Conservation (phyloP, 1,140 invertebrate genomes). For the Eueides isabella region DNA sequence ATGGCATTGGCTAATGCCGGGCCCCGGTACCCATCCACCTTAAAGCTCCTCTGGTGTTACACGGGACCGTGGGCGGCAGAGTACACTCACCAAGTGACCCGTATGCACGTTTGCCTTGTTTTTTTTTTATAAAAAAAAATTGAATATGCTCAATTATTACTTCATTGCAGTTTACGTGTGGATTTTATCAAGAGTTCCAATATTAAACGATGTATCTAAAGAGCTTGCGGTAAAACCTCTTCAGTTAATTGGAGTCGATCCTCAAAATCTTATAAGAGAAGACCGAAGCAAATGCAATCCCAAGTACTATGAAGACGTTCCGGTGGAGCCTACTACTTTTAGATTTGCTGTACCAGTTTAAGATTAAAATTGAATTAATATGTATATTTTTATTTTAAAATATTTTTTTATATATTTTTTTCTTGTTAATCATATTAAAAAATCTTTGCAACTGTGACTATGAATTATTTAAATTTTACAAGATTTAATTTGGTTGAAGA, state of each 20-base stretch:
- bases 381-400: neutral
- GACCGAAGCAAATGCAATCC: constrained; percentile 58
- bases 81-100: too few species aligned
- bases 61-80: too few species aligned
- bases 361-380: neutral
- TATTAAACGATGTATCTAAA: constrained; percentile 67
- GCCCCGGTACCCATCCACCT: too few species aligned
- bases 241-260: constrained; percentile 49
- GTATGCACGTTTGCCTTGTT: too few species aligned
- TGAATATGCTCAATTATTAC: too few species aligned
- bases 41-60: too few species aligned
- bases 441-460: too few species aligned
- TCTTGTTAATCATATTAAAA: too few species aligned
- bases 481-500: too few species aligned
- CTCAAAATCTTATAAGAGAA: constrained; percentile 54
- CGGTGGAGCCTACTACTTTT: constrained; percentile 62
- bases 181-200: constrained; percentile 65
- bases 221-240: constrained; percentile 61
- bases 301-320: constrained; percentile 64
- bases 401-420: neutral
- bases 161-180: constrained; percentile 70
- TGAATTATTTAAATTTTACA: too few species aligned
- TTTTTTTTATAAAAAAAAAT: too few species aligned
- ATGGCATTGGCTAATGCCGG: too few species aligned
- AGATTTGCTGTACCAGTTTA: constrained; percentile 66